Evolutionary conservation across 2,113 vertebrate genomes (phyloP).

Genomic region (Plecotus auritus): DNA sequence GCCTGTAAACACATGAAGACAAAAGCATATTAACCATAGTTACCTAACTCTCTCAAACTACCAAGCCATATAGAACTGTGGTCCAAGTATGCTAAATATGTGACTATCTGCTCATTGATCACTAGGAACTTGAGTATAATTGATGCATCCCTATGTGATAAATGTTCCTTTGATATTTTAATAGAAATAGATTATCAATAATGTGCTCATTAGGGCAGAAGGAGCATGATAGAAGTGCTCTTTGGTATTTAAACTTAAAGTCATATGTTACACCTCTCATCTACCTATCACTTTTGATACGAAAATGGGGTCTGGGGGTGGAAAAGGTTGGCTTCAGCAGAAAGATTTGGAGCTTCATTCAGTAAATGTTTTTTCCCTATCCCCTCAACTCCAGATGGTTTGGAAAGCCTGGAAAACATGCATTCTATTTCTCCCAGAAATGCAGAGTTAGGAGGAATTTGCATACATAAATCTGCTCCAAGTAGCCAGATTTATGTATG

Average conservation of each 20-base stretch:
- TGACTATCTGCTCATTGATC: not conserved
- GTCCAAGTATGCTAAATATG: too few species aligned
- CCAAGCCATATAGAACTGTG: not conserved
- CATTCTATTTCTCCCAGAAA: constrained; percentile 27
- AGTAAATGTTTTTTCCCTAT: not conserved
- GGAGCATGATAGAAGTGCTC: accelerated
- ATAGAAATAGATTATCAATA: accelerated
- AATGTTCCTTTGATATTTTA: not conserved
- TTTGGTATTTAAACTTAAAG: not conserved
- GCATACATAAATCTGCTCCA: constrained; percentile 11
- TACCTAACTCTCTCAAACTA: not conserved
- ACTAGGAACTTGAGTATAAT: too few species aligned
- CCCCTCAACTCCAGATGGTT: constrained; percentile 41
- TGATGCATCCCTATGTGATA: too few species aligned
- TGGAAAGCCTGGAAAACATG: constrained; percentile 18
- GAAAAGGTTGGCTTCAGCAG: not conserved
- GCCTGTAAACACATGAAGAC: not conserved
- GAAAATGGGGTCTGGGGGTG: too few species aligned
- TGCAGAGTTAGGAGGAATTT: not conserved
- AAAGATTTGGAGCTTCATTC: not conserved
- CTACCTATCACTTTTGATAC: not conserved
- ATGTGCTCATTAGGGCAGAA: not conserved
- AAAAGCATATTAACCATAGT: not conserved
- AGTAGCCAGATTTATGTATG: constrained; percentile 46
- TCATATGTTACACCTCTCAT: not conserved